Percentiles rank a stretch among this genome's conserved stretches.
Conservation (phyloP, 2,797 vertebrate species). For the Helostoma temminkii region DNA sequence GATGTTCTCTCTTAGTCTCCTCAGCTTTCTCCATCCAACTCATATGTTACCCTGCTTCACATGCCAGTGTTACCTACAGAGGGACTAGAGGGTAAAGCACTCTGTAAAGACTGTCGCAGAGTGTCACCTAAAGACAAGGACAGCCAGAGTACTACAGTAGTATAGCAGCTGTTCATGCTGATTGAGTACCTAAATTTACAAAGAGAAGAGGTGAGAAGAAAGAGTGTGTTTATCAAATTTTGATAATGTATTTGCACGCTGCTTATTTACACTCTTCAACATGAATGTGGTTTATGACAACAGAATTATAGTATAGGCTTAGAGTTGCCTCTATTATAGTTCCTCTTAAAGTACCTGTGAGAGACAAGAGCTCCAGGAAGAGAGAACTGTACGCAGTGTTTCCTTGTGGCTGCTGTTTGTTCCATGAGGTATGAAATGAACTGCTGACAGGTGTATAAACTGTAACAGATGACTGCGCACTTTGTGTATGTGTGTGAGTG, state of each 20-base stretch:
- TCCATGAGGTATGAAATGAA: constrained; percentile 58
- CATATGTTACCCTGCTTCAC: constrained; percentile 6
- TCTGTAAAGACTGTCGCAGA: constrained; percentile 10
- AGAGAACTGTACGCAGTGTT: constrained; percentile 5
- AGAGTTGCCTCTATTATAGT: neutral
- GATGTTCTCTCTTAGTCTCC: neutral
- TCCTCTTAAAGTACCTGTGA: neutral
- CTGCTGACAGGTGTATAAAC: constrained; percentile 61
- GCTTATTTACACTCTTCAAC: neutral
- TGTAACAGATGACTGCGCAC: constrained; percentile 54
- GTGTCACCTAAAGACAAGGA: constrained; percentile 39
- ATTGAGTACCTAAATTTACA: neutral
- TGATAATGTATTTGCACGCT: neutral
- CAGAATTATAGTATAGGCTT: neutral
- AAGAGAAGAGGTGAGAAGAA: too few species aligned
- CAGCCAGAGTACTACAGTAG: constrained; percentile 4
- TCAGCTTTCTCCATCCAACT: constrained; percentile 2
- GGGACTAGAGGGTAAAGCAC: constrained; percentile 12
- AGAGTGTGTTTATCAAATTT: constrained; percentile 9
- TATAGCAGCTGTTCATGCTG: constrained; percentile 2
- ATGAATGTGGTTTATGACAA: neutral
- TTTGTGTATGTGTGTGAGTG: constrained; percentile 17
- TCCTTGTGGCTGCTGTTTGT: constrained; percentile 35
- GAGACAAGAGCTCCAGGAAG: neutral
- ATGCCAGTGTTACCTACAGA: neutral